phyloP scores from a whole-genome alignment of 2,113 vertebrate species.

The Poeciliopsis turrubarensis region DNA sequence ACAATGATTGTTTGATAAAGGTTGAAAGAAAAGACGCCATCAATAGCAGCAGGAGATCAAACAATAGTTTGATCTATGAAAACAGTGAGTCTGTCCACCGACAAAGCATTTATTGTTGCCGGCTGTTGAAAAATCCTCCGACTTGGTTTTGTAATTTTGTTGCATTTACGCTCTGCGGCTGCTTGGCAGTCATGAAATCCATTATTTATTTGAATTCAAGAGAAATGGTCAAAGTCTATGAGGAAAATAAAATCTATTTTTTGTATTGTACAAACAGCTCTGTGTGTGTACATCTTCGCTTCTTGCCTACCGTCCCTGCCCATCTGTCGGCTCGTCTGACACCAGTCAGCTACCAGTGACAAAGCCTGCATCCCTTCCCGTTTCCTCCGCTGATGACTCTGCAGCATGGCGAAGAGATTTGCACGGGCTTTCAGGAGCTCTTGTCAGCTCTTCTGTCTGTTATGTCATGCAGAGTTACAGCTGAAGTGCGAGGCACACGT shows the following conservation, averaged over 20 bases:
- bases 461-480: conserved; percentile 4
- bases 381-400: conserved; percentile 21
- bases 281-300: background rate
- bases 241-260: background rate
- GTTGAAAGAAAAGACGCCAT: background rate
- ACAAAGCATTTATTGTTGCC: background rate
- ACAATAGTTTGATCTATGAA: background rate
- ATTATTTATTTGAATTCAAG: conserved; percentile 34
- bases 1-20: too few species aligned
- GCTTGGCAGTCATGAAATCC: conserved; percentile 13
- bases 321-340: conserved; percentile 24
- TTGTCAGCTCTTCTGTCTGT: conserved; percentile 15
- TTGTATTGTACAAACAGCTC: background rate
- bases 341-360: conserved; percentile 2
- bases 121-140: conserved; percentile 11
- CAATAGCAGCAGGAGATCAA: background rate
- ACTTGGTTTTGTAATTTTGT: background rate
- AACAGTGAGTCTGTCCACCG: background rate
- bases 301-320: conserved; percentile 5
- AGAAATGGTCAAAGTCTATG: conserved; percentile 7
- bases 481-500: conserved; percentile 8
- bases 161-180: background rate
- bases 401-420: background rate
- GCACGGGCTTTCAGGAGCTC: conserved; percentile 13
- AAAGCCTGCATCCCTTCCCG: background rate